Evolutionary conservation across 2,888 invertebrate species (phyloP).

Genomic region (Drosophila algonquin): DNA sequence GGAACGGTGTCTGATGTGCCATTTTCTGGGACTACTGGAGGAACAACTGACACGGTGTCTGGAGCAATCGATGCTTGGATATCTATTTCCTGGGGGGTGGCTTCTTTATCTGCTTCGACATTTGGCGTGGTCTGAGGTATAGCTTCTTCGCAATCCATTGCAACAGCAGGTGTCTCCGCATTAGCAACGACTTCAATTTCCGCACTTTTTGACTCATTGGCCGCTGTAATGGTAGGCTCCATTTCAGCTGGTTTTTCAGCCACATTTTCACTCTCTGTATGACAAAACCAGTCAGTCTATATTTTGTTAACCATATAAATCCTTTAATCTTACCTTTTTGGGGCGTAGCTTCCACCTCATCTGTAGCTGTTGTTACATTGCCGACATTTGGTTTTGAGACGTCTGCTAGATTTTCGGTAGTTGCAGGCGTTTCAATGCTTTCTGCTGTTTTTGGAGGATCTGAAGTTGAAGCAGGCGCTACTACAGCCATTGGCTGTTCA

Average conservation of each 20-base stretch:
- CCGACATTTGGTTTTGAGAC: neutral
- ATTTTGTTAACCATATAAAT: neutral
- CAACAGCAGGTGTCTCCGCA: neutral
- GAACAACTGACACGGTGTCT: neutral
- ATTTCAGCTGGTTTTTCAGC: slow-evolving; percentile 15
- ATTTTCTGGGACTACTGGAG: neutral
- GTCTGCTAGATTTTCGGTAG: neutral
- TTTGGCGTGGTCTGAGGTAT: neutral
- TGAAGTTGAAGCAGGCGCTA: neutral
- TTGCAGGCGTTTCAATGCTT: neutral
- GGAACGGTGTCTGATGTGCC: neutral
- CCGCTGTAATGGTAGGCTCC: slow-evolving; percentile 18
- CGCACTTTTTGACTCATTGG: neutral
- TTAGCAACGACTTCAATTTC: neutral
- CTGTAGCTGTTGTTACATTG: slow-evolving; percentile 2
- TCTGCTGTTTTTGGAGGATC: neutral
- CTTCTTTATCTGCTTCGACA: neutral
- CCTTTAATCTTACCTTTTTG: slow-evolving; percentile 47
- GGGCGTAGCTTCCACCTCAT: slow-evolving; percentile 19
- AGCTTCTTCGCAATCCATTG: slow-evolving; percentile 8
- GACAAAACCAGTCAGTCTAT: neutral
- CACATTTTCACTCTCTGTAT: slow-evolving; percentile 17
- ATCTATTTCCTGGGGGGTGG: slow-evolving; percentile 13
- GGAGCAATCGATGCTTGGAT: neutral
- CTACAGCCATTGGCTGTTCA: slow-evolving; percentile 37